Conservation (phyloP, 1,140 invertebrate species). For the Palaemon carinicauda region DNA sequence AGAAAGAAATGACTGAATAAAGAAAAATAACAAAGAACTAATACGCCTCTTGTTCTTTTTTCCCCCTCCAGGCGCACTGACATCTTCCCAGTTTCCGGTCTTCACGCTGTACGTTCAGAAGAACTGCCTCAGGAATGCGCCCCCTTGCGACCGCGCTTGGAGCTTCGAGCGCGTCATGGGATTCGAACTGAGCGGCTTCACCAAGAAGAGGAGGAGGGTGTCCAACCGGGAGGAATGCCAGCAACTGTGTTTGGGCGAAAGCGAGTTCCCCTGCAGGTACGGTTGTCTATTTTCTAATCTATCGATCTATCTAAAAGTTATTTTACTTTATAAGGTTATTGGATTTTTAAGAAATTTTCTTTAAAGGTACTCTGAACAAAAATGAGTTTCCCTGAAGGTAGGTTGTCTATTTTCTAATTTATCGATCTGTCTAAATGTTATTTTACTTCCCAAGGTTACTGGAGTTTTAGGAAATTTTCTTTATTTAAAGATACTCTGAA, state of each 20-base stretch:
- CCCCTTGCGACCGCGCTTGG: slow-evolving; percentile 65
- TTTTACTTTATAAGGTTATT: not conserved
- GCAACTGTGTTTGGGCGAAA: slow-evolving; percentile 66
- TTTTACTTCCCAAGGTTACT: not conserved
- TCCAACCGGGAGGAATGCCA: slow-evolving; percentile 64
- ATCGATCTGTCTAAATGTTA: not conserved
- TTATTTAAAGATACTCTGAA: not conserved
- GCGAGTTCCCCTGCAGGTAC: slow-evolving; percentile 67
- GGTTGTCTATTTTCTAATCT: slow-evolving; percentile 24
- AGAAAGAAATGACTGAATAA: not conserved
- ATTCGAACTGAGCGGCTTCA: slow-evolving; percentile 61
- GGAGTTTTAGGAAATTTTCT: no score
- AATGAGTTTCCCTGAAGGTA: no score
- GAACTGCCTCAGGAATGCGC: slow-evolving; percentile 64
- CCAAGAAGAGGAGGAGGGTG: slow-evolving; percentile 61
- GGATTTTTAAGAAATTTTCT: no score
- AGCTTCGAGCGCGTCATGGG: slow-evolving; percentile 66
- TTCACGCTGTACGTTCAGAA: slow-evolving; percentile 70
- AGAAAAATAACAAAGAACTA: not conserved
- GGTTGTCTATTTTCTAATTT: slow-evolving; percentile 25
- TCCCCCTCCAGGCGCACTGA: slow-evolving; percentile 63
- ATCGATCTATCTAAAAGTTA: not conserved
- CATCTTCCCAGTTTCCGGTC: slow-evolving; percentile 69
- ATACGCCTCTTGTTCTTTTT: not conserved
- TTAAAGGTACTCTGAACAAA: not conserved